Conservation (phyloP, 2,888 invertebrate genomes). For the Dynastes grantii region DNA sequence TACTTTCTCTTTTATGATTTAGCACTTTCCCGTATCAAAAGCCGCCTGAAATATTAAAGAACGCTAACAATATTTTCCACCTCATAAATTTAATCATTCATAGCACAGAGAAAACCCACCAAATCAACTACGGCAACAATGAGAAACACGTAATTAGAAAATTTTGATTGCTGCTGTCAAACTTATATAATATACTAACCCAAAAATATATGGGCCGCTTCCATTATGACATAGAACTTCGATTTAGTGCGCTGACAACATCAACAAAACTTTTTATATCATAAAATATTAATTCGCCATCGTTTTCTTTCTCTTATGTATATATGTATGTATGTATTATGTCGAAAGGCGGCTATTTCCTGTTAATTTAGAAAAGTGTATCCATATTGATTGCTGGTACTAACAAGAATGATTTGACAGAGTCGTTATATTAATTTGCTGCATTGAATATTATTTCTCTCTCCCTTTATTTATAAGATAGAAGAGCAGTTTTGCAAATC, state of each 20-base stretch:
- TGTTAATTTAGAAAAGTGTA: constrained; percentile 45
- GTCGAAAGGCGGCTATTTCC: constrained; percentile 26
- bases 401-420: constrained; percentile 21
- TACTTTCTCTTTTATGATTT: constrained; percentile 31
- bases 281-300: constrained; percentile 39
- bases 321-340: constrained; percentile 6
- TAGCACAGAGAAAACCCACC: constrained; percentile 31
- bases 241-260: constrained; percentile 41
- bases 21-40: constrained; percentile 12
- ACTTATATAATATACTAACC: constrained; percentile 24
- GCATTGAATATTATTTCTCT: background rate
- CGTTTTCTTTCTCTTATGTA: constrained; percentile 29
- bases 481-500: no score
- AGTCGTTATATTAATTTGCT: background rate
- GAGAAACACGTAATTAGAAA: constrained; percentile 38
- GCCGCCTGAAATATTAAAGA: constrained; percentile 39
- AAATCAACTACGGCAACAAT: constrained; percentile 38
- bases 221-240: constrained; percentile 30
- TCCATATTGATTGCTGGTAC: constrained; percentile 30
- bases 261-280: constrained; percentile 38
- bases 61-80: constrained; percentile 34
- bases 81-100: constrained; percentile 32
- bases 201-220: constrained; percentile 29
- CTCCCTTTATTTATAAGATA: background rate
- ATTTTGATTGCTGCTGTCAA: constrained; percentile 34